Evolutionary conservation across 1,140 invertebrate species (phyloP), one percentile per base, ranked within the genome.

Genomic region (Drosophila cardini): DNA sequence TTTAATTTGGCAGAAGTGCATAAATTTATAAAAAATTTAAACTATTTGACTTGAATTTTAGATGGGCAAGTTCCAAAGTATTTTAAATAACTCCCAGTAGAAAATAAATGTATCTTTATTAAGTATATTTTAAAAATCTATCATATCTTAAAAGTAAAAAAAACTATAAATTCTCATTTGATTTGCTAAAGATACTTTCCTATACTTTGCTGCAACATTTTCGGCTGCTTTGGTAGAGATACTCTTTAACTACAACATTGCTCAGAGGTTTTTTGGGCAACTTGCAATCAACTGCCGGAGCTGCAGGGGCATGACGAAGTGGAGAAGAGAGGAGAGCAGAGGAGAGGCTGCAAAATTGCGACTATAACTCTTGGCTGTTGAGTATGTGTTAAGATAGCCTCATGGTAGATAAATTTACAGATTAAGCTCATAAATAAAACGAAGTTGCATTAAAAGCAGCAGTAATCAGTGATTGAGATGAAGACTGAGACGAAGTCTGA

Each of bases 371-470:
- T 72, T 63, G 52, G 32, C 43, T 43, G 38, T 16, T 73, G 61
- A 72, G 62, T 78, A 78, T 64, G 73, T 76, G 73, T 58, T 72
- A 72, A 79, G 68, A 48, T 72, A 63, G 15, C 13, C 50, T 16
- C 32, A 38, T 6, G 58, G 56, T 21, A 42, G 53, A 57, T 74
- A 75, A 77, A 80, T 76, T 60, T 55, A 32, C 61, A 65, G 61
- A 50, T 84, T 79, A 76, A 43, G 58, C 74, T 50, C 63, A 68
- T 72, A 72, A 76, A 76, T 56, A 73, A 64, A 64, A 55, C 55
- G 52, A 30, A 55, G 56, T 48, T 67, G 13, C 21, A 60, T 43
- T 58, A 52, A 38, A 48, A 40, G 32, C 40, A 77, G 46, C 73
- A 55, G 18, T 67, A 42, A 30, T 15, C 4, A 1, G 30, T 8